These are phyloP conservation scores for Eupleurogrammus muticus DNA, from an alignment of 2,797 vertebrate genomes.

Conservation along the genomic window DNA sequence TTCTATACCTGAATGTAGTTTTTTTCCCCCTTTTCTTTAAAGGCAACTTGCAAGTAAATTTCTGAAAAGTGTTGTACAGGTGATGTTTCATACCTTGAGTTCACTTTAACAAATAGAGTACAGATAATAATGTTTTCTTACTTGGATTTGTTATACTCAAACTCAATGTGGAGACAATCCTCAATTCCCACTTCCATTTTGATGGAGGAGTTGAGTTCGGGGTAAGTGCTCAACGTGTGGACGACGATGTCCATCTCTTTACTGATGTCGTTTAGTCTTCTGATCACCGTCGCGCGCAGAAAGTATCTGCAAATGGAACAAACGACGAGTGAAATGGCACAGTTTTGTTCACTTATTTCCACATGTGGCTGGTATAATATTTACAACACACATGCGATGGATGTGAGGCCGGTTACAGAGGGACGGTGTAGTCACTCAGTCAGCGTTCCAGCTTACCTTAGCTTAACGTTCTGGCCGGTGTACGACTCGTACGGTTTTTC, in stretches of 20 bases:
- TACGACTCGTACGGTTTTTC: conserved; percentile 99
- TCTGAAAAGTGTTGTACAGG: neutral
- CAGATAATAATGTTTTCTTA: conserved; percentile 73
- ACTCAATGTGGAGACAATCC: conserved; percentile 98
- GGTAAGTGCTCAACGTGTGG: conserved; percentile 96
- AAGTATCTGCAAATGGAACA: conserved; percentile 88
- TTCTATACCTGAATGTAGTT: neutral
- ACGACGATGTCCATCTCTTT: conserved; percentile 99
- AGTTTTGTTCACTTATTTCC: neutral
- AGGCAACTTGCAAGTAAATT: neutral
- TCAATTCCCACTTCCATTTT: conserved; percentile 99
- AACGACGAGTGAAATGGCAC: neutral
- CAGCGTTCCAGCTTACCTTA: conserved; percentile 85
- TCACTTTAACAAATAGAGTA: neutral
- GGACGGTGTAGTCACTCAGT: conserved; percentile 22
- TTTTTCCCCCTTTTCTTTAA: neutral
- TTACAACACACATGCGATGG: neutral
- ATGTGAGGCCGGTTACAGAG: conserved; percentile 39
- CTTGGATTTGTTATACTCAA: conserved; percentile 99
- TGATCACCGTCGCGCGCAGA: conserved; percentile 95
- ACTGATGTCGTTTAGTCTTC: conserved; percentile 94
- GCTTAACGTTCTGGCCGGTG: conserved; percentile 98
- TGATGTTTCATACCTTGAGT: too few relatives aligned
- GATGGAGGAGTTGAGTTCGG: conserved; percentile 98
- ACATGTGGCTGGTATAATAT: neutral